Percentiles rank a stretch among this genome's conserved stretches.
phyloP scores from a whole-genome alignment of 1,140 invertebrate species.

The Parapsyche elsis region DNA sequence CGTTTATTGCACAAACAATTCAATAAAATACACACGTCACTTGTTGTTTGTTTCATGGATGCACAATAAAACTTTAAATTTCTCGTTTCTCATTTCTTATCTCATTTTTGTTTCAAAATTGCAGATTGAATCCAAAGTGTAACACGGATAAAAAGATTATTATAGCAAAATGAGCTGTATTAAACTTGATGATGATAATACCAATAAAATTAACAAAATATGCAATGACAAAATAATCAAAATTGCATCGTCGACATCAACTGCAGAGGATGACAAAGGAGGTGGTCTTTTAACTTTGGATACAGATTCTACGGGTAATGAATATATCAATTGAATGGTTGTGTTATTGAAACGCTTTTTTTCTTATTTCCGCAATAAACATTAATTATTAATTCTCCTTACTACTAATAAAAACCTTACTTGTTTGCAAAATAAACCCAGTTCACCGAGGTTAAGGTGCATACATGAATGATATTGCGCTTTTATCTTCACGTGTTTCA shows the following conservation, averaged over 20 bases:
- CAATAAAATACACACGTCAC: no score
- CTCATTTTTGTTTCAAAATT: no score
- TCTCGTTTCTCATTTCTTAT: no score
- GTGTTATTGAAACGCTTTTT: background rate
- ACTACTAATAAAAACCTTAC: no score
- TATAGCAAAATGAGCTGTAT: background rate
- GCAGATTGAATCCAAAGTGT: no score
- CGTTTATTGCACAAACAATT: no score
- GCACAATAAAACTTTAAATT: no score
- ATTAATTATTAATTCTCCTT: no score
- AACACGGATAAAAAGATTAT: no score
- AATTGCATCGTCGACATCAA: background rate
- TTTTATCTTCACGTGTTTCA: background rate
- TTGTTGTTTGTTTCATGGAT: no score
- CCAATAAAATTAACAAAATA: background rate
- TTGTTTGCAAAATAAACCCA: no score
- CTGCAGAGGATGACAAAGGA: conserved; percentile 18
- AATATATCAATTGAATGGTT: background rate
- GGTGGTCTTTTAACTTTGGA: background rate
- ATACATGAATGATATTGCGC: background rate
- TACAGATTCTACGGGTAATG: background rate
- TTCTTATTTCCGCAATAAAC: no score
- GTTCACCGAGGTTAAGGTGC: background rate
- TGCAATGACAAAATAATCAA: background rate
- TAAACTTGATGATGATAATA: background rate